A percentile compares a stretch with the other conserved stretches of the same genome.
Conservation (phyloP, 2,888 invertebrate genomes). For the Fissipunctia ypsillon region DNA sequence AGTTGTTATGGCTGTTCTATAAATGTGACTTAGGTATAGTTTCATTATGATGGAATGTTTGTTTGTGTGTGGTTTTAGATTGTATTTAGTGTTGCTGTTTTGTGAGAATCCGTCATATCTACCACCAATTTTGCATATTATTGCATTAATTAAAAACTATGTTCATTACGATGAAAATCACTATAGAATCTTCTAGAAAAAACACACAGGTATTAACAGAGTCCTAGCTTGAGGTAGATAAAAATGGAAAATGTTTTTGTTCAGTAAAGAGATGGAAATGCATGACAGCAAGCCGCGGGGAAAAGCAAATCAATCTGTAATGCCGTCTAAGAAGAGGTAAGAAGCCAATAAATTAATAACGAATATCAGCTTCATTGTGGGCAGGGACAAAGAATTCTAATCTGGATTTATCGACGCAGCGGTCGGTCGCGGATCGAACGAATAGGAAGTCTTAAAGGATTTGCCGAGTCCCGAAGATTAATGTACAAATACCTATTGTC, state of each 20-base stretch:
- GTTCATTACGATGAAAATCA: background rate
- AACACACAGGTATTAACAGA: background rate
- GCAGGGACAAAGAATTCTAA: slow-evolving; percentile 76
- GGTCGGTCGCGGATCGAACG: slow-evolving; percentile 66
- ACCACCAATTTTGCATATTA: background rate
- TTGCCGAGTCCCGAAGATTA: slow-evolving; percentile 79
- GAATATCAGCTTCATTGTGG: slow-evolving; percentile 54
- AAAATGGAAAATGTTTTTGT: background rate
- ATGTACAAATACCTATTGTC: slow-evolving; percentile 72
- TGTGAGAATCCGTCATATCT: background rate
- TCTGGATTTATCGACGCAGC: slow-evolving; percentile 80
- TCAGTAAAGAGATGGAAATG: background rate
- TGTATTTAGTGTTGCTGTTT: slow-evolving; percentile 11
- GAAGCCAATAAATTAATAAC: slow-evolving; percentile 58
- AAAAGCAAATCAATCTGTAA: slow-evolving; percentile 23
- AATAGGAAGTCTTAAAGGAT: slow-evolving; percentile 83
- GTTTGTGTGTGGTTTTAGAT: slow-evolving; percentile 1
- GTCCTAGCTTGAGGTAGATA: too few relatives aligned
- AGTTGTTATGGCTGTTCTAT: slow-evolving; percentile 66
- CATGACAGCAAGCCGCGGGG: too few relatives aligned
- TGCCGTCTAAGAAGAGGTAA: slow-evolving; percentile 2
- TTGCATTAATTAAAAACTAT: background rate
- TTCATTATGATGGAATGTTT: slow-evolving; percentile 44
- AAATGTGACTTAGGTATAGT: slow-evolving; percentile 46
- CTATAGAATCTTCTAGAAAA: background rate